phyloP scores from a whole-genome alignment of 2,797 vertebrate genomes.

The Margarornis squamiger region DNA sequence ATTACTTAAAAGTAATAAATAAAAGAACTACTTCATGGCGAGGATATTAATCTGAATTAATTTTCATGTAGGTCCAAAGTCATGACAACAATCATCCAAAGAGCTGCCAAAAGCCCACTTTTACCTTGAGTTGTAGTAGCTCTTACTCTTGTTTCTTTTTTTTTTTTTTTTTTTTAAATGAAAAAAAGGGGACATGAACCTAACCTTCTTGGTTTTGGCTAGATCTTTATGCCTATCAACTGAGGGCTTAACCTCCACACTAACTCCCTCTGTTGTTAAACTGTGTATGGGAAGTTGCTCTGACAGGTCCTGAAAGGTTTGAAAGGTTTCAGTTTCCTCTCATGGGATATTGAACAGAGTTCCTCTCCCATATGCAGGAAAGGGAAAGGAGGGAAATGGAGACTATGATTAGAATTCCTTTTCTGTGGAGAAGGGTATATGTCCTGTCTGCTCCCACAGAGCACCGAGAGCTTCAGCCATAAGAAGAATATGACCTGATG shows the following conservation, averaged over 20 bases:
- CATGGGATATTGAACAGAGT: neutral
- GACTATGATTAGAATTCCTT: neutral
- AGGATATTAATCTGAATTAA: neutral
- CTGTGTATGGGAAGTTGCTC: neutral
- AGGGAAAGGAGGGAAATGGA: neutral
- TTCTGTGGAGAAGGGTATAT: neutral
- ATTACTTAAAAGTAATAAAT: neutral
- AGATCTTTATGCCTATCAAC: neutral
- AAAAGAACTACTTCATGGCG: neutral
- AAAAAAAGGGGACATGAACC: neutral
- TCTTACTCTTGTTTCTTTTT: neutral
- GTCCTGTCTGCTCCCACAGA: neutral
- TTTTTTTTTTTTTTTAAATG: too few relatives aligned
- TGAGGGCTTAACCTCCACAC: neutral
- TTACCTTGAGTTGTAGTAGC: neutral
- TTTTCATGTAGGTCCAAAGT: neutral
- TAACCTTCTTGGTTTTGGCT: neutral
- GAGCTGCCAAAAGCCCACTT: neutral
- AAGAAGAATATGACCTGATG: neutral
- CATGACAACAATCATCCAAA: neutral
- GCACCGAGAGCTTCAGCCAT: accelerated
- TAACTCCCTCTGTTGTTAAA: neutral
- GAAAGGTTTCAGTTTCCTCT: neutral
- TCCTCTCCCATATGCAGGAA: neutral
- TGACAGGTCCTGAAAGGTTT: neutral